phyloP scores from a whole-genome alignment of 2,113 vertebrate genomes.

The Odobenus rosmarus region DNA sequence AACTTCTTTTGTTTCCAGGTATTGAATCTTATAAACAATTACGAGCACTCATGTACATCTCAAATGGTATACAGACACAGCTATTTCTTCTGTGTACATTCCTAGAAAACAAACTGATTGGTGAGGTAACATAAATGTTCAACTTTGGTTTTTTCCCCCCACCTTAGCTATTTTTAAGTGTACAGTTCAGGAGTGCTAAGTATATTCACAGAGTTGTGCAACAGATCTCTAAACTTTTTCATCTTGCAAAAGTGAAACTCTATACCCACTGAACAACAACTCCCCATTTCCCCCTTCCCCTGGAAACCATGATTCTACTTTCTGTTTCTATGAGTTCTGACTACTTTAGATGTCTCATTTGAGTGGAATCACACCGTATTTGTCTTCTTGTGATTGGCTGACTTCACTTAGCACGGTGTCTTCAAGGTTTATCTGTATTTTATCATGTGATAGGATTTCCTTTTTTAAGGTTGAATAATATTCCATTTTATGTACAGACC shows the following conservation, averaged over 20 bases:
- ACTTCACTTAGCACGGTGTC: background rate
- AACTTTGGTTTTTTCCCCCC: background rate
- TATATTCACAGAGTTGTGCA: background rate
- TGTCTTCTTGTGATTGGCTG: background rate
- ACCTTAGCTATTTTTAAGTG: background rate
- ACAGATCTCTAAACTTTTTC: background rate
- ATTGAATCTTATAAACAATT: background rate
- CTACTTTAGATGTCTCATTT: background rate
- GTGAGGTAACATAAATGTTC: background rate
- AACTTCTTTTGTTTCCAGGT: background rate
- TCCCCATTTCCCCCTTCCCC: background rate
- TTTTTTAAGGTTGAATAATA: conserved; percentile 31
- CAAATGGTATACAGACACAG: background rate
- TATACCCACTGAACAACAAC: background rate
- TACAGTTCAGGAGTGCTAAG: background rate
- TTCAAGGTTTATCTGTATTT: background rate
- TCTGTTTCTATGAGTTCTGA: background rate
- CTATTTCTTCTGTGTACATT: background rate
- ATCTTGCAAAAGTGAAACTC: conserved; percentile 14
- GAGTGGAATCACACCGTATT: background rate
- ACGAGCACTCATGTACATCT: background rate
- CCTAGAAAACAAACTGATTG: background rate
- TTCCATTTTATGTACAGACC: background rate
- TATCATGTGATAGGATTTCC: background rate
- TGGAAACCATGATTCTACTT: background rate